Evolutionary conservation across 2,797 vertebrate species (phyloP).

Genomic region (Capromys pilorides): DNA sequence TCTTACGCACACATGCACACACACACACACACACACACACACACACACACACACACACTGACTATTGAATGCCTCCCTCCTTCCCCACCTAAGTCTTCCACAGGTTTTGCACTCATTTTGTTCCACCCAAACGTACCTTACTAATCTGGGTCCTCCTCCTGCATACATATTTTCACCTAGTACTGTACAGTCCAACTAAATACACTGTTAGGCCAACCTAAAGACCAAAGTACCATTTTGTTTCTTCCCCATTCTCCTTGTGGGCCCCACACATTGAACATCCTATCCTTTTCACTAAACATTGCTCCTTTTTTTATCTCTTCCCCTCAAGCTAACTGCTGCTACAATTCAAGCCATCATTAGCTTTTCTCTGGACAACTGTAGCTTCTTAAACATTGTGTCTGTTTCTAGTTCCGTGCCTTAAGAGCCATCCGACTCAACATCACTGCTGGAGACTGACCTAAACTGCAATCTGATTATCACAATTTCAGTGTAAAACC

Average conservation of each 20-base stretch:
- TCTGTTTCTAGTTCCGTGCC: conserved; percentile 5
- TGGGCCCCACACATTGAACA: neutral
- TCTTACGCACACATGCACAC: too few relatives aligned
- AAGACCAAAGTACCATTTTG: neutral
- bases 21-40: neutral
- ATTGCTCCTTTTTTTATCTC: neutral
- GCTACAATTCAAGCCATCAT: neutral
- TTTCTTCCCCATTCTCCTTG: neutral
- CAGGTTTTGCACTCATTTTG: neutral
- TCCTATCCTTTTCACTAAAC: neutral
- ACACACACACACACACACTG: neutral
- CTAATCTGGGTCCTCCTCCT: neutral
- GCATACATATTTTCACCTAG: neutral
- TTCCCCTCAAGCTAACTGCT: neutral
- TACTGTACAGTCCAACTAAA: neutral
- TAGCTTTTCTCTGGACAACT: neutral
- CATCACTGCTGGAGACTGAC: conserved; percentile 22
- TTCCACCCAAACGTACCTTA: neutral
- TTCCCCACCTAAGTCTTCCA: neutral
- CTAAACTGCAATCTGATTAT: conserved; percentile 11
- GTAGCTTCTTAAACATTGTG: neutral
- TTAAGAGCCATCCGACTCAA: neutral
- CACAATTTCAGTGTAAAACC: neutral
- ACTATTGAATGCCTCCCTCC: neutral
- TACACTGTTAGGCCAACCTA: neutral